Evolutionary conservation across 2,888 invertebrate species (phyloP).

Genomic region (Calameuta filiformis): DNA sequence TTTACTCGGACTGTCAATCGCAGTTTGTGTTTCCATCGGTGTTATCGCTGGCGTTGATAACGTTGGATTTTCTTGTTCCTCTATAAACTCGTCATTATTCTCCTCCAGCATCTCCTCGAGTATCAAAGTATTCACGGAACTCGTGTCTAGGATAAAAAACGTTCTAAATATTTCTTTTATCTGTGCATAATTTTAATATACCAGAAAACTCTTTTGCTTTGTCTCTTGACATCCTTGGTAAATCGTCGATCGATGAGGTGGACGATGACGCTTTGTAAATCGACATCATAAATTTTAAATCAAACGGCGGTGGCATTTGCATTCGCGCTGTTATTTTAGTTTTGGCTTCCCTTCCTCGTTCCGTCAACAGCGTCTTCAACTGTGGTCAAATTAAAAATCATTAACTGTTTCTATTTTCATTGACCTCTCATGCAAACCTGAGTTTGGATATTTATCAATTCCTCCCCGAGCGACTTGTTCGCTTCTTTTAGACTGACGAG

Average conservation of each 20-base stretch:
- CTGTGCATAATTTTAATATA: not conserved
- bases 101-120: conserved; percentile 24
- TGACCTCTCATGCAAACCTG: not conserved
- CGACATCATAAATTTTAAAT: conserved; percentile 21
- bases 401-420: not conserved
- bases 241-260: not conserved
- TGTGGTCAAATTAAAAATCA: not conserved
- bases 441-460: conserved; percentile 6
- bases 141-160: conserved; percentile 13
- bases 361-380: not conserved
- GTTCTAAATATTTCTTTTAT: not conserved
- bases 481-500: conserved; percentile 7
- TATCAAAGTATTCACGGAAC: conserved; percentile 25
- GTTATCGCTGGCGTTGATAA: not conserved
- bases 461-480: conserved; percentile 4
- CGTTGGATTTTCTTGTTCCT: not conserved
- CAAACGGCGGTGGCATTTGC: conserved; percentile 29
- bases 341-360: not conserved
- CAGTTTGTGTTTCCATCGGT: not conserved
- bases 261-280: not conserved
- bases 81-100: conserved; percentile 3
- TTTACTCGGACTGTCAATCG: not conserved
- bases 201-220: not conserved
- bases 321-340: not conserved
- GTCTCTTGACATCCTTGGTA: not conserved